Percentiles rank a stretch among this genome's conserved stretches.
These are phyloP conservation scores for Salpingus planirostris DNA, from an alignment of 2,888 invertebrate species.

Conservation along the genomic window DNA sequence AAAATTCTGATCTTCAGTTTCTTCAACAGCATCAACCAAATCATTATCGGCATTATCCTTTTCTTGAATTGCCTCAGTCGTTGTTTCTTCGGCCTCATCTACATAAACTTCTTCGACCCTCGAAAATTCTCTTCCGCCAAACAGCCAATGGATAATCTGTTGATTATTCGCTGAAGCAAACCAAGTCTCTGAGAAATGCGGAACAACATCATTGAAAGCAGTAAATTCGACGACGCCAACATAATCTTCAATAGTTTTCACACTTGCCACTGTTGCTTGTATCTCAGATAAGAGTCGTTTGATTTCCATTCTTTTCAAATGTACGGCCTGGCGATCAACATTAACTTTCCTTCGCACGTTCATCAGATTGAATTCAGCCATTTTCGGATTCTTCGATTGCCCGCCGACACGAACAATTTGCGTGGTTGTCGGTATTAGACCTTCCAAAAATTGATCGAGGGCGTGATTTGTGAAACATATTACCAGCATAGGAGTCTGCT, in stretches of 20 bases:
- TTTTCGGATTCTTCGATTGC: slow-evolving; percentile 51
- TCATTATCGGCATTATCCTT: too few species aligned
- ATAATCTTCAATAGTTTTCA: slow-evolving; percentile 18
- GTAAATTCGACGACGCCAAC: slow-evolving; percentile 30
- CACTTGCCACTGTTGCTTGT: too few species aligned
- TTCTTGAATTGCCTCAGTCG: not conserved
- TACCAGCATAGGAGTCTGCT: slow-evolving; percentile 56
- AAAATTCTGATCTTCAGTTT: too few species aligned
- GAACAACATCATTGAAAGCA: slow-evolving; percentile 19
- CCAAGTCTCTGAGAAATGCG: slow-evolving; percentile 37
- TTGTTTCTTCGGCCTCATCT: not conserved
- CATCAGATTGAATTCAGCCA: slow-evolving; percentile 45
- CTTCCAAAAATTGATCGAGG: slow-evolving; percentile 75
- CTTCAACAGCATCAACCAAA: too few species aligned
- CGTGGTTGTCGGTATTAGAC: slow-evolving; percentile 49
- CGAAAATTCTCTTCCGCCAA: slow-evolving; percentile 9
- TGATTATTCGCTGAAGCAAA: slow-evolving; percentile 18
- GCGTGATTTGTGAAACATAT: slow-evolving; percentile 83
- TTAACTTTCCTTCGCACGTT: not conserved
- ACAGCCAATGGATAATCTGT: slow-evolving; percentile 24
- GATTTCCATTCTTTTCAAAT: too few species aligned
- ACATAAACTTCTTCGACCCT: too few species aligned
- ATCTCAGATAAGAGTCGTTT: too few species aligned
- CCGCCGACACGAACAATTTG: slow-evolving; percentile 61
- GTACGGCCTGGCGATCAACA: too few species aligned